Percentiles rank a stretch among this genome's conserved stretches.
Conservation (phyloP, 2,888 invertebrate species). For the Hoplodrina ambigua region DNA sequence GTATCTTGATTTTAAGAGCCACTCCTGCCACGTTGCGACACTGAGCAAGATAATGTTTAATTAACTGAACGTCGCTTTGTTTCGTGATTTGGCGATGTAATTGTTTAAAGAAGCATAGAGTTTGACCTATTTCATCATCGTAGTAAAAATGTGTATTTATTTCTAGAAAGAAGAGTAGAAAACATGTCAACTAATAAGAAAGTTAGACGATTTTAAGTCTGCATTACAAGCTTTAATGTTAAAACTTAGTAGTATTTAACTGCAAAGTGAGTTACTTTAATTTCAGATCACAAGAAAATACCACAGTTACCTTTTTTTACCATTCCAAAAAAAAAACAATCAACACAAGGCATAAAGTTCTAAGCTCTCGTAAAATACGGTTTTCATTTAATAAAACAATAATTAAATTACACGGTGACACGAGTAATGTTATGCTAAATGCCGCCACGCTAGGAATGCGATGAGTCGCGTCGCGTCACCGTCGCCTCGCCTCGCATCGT, state of each 20-base stretch:
- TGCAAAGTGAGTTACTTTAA: not conserved
- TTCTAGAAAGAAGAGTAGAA: not conserved
- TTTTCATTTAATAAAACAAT: conserved; percentile 53
- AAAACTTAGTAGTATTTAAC: not conserved
- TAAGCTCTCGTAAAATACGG: not conserved
- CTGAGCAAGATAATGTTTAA: conserved; percentile 66
- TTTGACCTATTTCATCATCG: not conserved
- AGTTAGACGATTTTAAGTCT: not conserved
- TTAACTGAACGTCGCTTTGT: conserved; percentile 48
- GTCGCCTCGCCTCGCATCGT: conserved; percentile 68
- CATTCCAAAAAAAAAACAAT: not conserved
- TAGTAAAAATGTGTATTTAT: not conserved
- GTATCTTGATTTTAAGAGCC: conserved; percentile 68
- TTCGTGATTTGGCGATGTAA: conserved; percentile 17
- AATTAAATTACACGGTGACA: conserved; percentile 52
- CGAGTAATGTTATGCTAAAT: conserved; percentile 64
- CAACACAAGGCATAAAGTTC: not conserved
- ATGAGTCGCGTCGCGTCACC: conserved; percentile 74
- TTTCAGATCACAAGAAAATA: not conserved
- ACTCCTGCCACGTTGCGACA: conserved; percentile 62
- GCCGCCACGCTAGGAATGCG: conserved; percentile 74
- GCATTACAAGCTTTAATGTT: not conserved
- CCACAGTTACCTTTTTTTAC: not conserved
- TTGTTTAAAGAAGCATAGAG: conserved; percentile 5
- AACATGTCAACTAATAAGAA: not conserved